Conservation (phyloP, 2,113 vertebrate genomes). For the Chloropsis hardwickii region DNA sequence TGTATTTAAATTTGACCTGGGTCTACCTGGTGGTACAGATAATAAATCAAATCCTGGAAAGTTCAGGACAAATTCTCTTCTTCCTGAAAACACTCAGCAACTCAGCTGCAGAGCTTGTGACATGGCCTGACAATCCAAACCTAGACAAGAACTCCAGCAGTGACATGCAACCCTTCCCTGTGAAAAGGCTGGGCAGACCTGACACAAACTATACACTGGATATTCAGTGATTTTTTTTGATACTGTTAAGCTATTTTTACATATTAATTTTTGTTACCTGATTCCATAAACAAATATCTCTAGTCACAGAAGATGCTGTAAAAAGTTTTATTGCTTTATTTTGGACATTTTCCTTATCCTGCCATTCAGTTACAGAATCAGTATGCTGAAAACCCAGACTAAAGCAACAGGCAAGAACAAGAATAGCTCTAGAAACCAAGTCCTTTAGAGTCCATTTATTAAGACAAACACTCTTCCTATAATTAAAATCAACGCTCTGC, state of each 20-base stretch:
- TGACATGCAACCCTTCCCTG: accelerated
- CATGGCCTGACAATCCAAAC: not conserved
- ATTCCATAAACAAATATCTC: not conserved
- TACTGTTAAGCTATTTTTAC: not conserved
- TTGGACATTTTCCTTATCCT: not conserved
- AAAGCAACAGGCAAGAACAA: not conserved
- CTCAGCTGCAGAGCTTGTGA: not conserved
- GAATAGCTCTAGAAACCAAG: not conserved
- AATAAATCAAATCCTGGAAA: not conserved
- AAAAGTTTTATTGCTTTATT: not conserved
- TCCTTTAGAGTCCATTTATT: not conserved
- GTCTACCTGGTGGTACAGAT: not conserved
- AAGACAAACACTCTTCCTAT: not conserved
- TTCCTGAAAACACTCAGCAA: not conserved
- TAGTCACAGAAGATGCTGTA: not conserved
- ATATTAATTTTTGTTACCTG: not conserved
- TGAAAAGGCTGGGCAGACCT: not conserved
- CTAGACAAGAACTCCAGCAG: not conserved
- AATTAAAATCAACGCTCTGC: not conserved
- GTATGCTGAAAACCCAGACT: not conserved
- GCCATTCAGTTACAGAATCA: not conserved
- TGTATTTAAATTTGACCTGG: not conserved
- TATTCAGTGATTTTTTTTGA: not conserved
- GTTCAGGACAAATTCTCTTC: not conserved
- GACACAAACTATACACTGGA: not conserved